Conservation (phyloP, 92 coral and sea anemone genomes). For the Zoanthus solanderi region DNA sequence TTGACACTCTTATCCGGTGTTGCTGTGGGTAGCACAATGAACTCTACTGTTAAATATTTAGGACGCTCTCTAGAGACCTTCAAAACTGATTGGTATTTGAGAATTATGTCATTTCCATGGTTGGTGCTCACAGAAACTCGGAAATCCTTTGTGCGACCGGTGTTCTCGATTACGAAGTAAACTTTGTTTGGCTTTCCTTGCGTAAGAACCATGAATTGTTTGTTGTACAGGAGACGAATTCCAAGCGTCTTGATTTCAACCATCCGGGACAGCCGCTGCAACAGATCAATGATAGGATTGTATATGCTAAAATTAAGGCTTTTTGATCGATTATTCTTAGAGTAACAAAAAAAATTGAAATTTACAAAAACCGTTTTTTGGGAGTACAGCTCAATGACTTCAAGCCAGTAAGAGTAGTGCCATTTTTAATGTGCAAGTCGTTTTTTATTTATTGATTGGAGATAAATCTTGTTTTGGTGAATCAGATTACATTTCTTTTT, state of each 20-base stretch:
- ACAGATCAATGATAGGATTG: background rate
- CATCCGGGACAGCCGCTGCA: constrained; percentile 24
- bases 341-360: background rate
- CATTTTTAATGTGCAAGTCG: no score
- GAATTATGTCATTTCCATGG: background rate
- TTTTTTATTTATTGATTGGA: no score
- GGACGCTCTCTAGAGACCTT: background rate
- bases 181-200: background rate
- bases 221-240: constrained; percentile 37
- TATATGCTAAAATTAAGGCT: background rate
- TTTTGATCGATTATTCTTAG: background rate
- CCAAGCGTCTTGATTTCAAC: constrained; percentile 6
- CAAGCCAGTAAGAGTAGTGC: no score
- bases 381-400: no score
- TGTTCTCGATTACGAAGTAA: constrained; percentile 11
- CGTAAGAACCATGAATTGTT: background rate
- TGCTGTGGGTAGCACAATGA: background rate
- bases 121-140: background rate
- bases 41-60: background rate
- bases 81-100: background rate
- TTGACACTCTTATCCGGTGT: background rate
- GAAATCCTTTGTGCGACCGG: background rate
- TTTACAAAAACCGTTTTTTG: no score
- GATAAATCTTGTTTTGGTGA: no score
- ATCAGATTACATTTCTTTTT: no score